Evolutionary conservation across 2,888 invertebrate genomes (phyloP), one percentile per base, ranked within the genome.

Genomic region (Trichopria drosophilae): DNA sequence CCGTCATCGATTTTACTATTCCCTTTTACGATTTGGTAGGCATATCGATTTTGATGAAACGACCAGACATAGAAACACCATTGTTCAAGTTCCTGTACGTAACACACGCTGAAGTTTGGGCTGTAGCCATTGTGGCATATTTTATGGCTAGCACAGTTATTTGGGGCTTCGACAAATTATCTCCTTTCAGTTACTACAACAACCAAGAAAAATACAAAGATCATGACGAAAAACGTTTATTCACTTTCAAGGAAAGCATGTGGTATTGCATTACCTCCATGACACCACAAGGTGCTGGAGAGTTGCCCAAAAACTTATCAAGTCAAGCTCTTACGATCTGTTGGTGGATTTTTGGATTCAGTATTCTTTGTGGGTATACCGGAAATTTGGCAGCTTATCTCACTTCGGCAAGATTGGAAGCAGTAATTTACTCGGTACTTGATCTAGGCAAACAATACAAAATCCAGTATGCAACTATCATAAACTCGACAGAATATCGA

Each of bases 251-350:
- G 72, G 95, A 95, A 75, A 93, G 94, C 69, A 80, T 96, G 0
- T 96, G 95, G 95, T 96, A 95, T 74, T 94, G 93, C 68, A 93
- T 95, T 92, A 94, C 93, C 44, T 94, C 94, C 40, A 78, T 96
- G 12, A 95, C 94, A 0, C 96, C 95, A 0, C 84, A 84, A 80
- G 93, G 93, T 1, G 93, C 93, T 0, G 93, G 93, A 1, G 93
- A 93, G 73, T 93, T 93, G 0, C 93, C 93, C 0, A 93, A 93
- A 73, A 95, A 95, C 75, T 79, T 95, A 2, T 94, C 94, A 0
- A 94, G 95, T 0, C 82, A 95, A 39, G 78, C 96, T 24, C 87
- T 95, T 1, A 95, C 95, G 0, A 95, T 95, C 3, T 94, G 94
- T 1, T 94, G 94, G 95, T 96, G 95, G 96, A 78, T 97, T 19